A percentile compares a stretch with the other conserved stretches of the same genome.
phyloP scores from a whole-genome alignment of 2,113 vertebrate genomes.

The Oryzias melastigma region DNA sequence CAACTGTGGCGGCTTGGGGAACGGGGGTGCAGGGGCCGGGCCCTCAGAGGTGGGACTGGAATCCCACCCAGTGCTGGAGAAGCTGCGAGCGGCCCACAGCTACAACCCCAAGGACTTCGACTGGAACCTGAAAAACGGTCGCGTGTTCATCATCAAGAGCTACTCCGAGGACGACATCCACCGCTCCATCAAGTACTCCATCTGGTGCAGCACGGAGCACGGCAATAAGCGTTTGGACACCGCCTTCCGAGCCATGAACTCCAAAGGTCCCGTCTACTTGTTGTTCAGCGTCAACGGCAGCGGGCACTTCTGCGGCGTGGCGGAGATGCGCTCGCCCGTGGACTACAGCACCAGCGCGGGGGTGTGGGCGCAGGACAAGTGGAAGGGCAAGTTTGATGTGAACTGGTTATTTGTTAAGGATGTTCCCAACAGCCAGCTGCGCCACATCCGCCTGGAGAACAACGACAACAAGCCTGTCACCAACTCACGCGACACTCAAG shows the following conservation, averaged over 20 bases:
- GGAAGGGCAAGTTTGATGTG: constrained; percentile 99
- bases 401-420: constrained; percentile 99
- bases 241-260: constrained; percentile 87
- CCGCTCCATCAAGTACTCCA: constrained; percentile 98
- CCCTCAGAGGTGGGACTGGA: constrained; percentile 66
- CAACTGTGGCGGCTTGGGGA: constrained; percentile 68
- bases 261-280: constrained; percentile 92
- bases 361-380: constrained; percentile 99
- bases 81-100: constrained; percentile 93
- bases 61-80: constrained; percentile 92
- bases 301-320: constrained; percentile 97
- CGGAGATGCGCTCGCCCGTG: constrained; percentile 97
- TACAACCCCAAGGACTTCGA: constrained; percentile 98
- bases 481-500: constrained; percentile 98
- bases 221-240: constrained; percentile 95
- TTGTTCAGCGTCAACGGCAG: constrained; percentile 98
- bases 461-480: constrained; percentile 99
- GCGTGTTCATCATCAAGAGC: constrained; percentile 98
- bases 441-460: constrained; percentile 98
- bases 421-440: constrained; percentile 96
- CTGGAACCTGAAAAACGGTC: constrained; percentile 93
- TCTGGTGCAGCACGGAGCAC: constrained; percentile 98
- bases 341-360: constrained; percentile 97
- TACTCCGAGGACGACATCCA: constrained; percentile 98
- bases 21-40: constrained; percentile 37